These are phyloP conservation scores for Zeuzera pyrina DNA, from an alignment of 2,888 invertebrate species.

Conservation along the genomic window DNA sequence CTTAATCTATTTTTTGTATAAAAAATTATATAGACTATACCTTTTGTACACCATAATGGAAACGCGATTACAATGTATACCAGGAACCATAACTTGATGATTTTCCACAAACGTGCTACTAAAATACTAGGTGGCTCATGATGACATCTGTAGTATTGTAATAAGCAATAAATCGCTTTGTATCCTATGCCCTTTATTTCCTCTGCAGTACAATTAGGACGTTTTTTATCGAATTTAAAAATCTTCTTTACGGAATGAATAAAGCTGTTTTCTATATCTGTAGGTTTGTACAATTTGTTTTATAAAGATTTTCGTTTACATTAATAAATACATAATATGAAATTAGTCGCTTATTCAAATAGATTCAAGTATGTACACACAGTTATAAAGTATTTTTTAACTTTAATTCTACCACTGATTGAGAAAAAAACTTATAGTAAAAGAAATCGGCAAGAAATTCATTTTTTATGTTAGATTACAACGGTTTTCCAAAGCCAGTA, in stretches of 20 bases:
- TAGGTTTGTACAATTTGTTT: too few species aligned
- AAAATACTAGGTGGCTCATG: conserved; percentile 15
- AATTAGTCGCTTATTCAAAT: too few species aligned
- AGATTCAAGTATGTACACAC: too few species aligned
- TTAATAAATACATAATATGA: too few species aligned
- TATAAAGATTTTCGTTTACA: too few species aligned
- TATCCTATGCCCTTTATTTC: conserved; percentile 52
- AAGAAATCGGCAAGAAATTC: too few species aligned
- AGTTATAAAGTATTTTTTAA: too few species aligned
- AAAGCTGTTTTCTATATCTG: background rate
- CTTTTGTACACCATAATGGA: conserved; percentile 54
- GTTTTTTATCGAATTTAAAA: background rate
- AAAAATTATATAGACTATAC: conserved; percentile 21
- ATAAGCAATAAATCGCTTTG: conserved; percentile 22
- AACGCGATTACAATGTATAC: conserved; percentile 39
- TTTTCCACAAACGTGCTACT: conserved; percentile 24
- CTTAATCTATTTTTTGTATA: background rate
- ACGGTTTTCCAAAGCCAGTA: too few species aligned
- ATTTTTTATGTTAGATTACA: too few species aligned
- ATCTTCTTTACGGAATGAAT: background rate
- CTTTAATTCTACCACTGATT: too few species aligned
- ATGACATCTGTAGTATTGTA: conserved; percentile 16
- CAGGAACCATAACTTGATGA: conserved; percentile 34
- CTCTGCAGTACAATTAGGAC: conserved; percentile 11
- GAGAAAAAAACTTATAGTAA: too few species aligned